Percentiles rank a stretch among this genome's conserved stretches.
phyloP scores from a whole-genome alignment of 2,888 invertebrate species.

The Polyploca ridens region DNA sequence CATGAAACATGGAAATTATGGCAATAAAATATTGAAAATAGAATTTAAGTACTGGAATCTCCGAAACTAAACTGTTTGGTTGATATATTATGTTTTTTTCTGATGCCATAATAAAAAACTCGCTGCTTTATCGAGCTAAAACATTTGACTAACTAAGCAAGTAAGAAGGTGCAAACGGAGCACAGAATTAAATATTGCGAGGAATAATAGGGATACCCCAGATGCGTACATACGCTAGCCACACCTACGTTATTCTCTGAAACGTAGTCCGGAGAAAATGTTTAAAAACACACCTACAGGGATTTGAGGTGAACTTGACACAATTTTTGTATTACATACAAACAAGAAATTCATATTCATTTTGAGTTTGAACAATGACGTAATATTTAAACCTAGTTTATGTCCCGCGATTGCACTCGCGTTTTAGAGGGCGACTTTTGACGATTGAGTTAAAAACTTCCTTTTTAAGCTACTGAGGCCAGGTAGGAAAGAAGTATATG shows the following conservation, averaged over 20 bases:
- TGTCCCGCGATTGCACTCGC: neutral
- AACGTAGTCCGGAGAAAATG: neutral
- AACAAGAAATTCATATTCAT: too few species aligned
- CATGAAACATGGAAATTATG: too few species aligned
- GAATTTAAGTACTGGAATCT: too few species aligned
- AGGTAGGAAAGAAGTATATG: too few species aligned
- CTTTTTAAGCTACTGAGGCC: too few species aligned
- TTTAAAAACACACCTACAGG: neutral
- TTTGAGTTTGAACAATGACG: too few species aligned
- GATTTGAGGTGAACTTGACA: neutral
- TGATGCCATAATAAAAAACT: neutral
- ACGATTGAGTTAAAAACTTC: too few species aligned
- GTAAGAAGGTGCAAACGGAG: neutral
- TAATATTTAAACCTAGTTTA: neutral
- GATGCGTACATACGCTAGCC: conserved; percentile 29
- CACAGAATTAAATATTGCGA: neutral
- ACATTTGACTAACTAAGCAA: neutral
- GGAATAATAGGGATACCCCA: neutral
- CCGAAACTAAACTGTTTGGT: too few species aligned
- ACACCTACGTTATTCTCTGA: conserved; percentile 29
- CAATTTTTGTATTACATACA: neutral
- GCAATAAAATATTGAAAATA: too few species aligned
- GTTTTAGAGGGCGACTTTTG: neutral
- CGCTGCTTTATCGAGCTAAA: neutral
- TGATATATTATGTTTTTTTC: too few species aligned